phyloP scores from a whole-genome alignment of 2,113 vertebrate genomes.

The Picathartes gymnocephalus region DNA sequence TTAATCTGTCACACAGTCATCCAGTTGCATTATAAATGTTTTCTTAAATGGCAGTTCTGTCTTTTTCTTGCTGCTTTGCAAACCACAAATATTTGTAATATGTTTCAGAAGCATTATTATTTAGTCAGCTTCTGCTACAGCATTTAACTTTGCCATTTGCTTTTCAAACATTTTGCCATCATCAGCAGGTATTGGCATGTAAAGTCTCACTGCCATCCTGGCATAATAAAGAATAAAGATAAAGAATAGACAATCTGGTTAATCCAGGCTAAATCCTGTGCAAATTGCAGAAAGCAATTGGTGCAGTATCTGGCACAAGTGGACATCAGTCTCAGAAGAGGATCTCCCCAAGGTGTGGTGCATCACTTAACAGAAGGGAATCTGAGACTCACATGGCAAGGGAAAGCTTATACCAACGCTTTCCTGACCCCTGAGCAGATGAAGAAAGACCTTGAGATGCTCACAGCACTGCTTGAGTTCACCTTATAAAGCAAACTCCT shows the following conservation, averaged over 20 bases:
- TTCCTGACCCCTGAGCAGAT: neutral
- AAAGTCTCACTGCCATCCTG: neutral
- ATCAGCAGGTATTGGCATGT: neutral
- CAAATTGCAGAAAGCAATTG: neutral
- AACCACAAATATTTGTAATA: conserved; percentile 56
- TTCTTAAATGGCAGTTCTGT: conserved; percentile 52
- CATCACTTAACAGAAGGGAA: accelerated
- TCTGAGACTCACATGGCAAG: neutral
- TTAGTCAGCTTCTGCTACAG: neutral
- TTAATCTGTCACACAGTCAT: conserved; percentile 44
- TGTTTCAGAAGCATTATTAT: conserved; percentile 43
- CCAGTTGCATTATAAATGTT: conserved; percentile 43
- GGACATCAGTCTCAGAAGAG: neutral
- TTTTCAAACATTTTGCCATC: neutral
- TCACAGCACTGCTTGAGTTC: neutral
- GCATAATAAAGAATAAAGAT: neutral
- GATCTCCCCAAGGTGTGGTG: too few relatives aligned
- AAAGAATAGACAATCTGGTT: neutral
- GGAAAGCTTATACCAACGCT: neutral
- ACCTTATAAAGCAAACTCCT: conserved; percentile 31
- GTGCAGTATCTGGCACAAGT: neutral
- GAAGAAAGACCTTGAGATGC: neutral
- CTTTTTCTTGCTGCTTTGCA: conserved; percentile 47
- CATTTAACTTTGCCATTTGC: neutral
- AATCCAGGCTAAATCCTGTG: neutral